phyloP scores from a whole-genome alignment of 2,888 invertebrate genomes.

The Andrena chrysosceles region DNA sequence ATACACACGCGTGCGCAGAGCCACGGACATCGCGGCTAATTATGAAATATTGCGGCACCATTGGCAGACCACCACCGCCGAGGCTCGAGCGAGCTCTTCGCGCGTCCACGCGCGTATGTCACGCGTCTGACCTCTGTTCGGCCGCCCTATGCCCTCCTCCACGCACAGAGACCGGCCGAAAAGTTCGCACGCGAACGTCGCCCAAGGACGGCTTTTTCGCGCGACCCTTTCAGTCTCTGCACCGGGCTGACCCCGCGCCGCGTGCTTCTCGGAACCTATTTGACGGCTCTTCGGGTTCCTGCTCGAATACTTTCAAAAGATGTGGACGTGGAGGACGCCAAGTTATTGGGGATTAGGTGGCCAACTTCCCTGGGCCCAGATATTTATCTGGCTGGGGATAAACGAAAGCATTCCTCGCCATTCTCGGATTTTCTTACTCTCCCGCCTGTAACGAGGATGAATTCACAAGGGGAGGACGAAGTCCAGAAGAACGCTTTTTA shows the following conservation, averaged over 20 bases:
- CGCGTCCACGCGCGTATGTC: slow-evolving; percentile 60
- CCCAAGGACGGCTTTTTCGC: slow-evolving; percentile 36
- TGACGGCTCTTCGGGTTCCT: slow-evolving; percentile 21
- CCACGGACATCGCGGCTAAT: slow-evolving; percentile 79
- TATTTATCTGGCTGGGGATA: slow-evolving; percentile 48
- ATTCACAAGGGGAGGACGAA: not conserved
- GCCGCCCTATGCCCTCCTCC: slow-evolving; percentile 39
- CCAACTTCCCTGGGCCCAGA: slow-evolving; percentile 10
- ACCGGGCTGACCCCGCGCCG: slow-evolving; percentile 16
- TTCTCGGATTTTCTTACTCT: not conserved
- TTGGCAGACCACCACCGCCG: slow-evolving; percentile 74
- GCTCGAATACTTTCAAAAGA: slow-evolving; percentile 42
- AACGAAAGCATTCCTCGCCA: slow-evolving; percentile 31
- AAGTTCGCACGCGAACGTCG: slow-evolving; percentile 43
- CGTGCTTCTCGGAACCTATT: slow-evolving; percentile 54
- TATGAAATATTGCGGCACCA: slow-evolving; percentile 81
- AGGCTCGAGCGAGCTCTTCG: slow-evolving; percentile 7
- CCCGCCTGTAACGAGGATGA: not conserved
- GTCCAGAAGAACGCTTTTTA: not conserved
- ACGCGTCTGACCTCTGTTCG: slow-evolving; percentile 65
- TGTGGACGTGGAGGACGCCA: slow-evolving; percentile 1
- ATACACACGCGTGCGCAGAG: slow-evolving; percentile 48
- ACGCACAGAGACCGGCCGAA: slow-evolving; percentile 15
- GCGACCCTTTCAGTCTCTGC: slow-evolving; percentile 16
- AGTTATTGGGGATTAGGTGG: slow-evolving; percentile 54